A percentile compares a stretch with the other conserved stretches of the same genome.
These are phyloP conservation scores for Nemurella pictetii DNA, from an alignment of 2,888 invertebrate species.

Conservation along the genomic window DNA sequence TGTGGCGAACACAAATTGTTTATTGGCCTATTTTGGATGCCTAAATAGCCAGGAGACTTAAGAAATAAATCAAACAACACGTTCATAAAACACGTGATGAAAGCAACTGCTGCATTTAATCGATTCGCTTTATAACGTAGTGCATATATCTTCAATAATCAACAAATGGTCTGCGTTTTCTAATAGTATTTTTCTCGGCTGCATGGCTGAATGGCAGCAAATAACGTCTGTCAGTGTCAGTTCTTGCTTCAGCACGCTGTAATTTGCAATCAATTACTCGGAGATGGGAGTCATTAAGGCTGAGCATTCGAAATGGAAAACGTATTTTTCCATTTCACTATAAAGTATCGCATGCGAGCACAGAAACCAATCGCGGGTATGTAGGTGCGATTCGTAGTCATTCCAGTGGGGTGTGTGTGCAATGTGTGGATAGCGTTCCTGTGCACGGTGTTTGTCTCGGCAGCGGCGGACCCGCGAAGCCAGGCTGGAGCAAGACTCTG, in stretches of 20 bases:
- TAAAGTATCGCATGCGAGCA: too few species aligned
- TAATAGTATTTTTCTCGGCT: background rate
- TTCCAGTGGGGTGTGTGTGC: too few species aligned
- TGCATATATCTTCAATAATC: background rate
- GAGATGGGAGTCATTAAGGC: background rate
- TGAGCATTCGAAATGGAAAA: background rate
- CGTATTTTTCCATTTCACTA: too few species aligned
- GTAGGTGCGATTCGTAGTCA: too few species aligned
- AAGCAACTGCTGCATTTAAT: background rate
- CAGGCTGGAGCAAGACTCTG: background rate
- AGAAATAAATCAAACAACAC: background rate
- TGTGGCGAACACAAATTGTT: background rate
- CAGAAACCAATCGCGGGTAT: too few species aligned
- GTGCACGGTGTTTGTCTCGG: too few species aligned
- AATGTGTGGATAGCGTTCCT: too few species aligned
- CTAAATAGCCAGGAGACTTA: background rate
- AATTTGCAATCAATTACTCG: background rate
- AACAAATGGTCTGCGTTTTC: background rate
- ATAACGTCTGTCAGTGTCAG: background rate
- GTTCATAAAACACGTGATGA: background rate
- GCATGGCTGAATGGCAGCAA: background rate
- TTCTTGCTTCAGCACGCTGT: background rate
- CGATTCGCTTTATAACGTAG: background rate
- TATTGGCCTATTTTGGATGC: constrained; percentile 18
- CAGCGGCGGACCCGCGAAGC: too few species aligned